Base-by-base conservation (phyloP, 1,140 invertebrate species). In the Oryzaephilus surinamensis region DNA sequence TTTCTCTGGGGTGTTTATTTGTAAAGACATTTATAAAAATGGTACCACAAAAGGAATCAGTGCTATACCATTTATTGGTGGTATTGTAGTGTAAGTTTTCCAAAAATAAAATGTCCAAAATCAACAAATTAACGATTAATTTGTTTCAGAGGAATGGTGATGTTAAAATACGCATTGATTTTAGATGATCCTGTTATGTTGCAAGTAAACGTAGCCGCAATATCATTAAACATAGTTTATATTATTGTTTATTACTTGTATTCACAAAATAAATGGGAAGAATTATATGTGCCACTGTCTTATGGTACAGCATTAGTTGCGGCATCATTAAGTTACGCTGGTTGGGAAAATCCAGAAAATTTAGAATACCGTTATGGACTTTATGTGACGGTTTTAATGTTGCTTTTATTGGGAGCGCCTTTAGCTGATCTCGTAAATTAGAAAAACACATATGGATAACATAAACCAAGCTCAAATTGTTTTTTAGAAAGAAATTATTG, bases 101-200 rank as follows among this genome's bases (percentile, higher is more conserved):
- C 5, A 18, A 4, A 26, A 30, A 29, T 34, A 41, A 13, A 36
- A 10, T 15, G 8, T 31, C 5, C 17, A 23, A 13, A 30, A 32
- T 23, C 12, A 20, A 11, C 28, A 40, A 32, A 12, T 23, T 6
- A 20, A 37, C 38, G 27, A 27, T 28, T 30, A 32, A 7, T 12
- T 39, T 46, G 31, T 48, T 67, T 15, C 56, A 86, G 82, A 62
- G 71, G 72, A 20, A 56, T 79, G 29, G 62, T 86, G 17, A 81
- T 81, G 67, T 63, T 86, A 30, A 74, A 78, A 49, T 78, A 81
- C 60, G 80, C 75, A 18, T 62, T 70, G 36, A 69, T 86, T 27
- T 58, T 87, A 12, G 61, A 72, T 18, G 83, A 88, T 58, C 60
- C 67, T 38, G 72, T 69, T 0, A 85, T 84, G 77, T 77, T 83